phyloP scores from a whole-genome alignment of 1,140 invertebrate genomes.

The Drosophila rufa region DNA sequence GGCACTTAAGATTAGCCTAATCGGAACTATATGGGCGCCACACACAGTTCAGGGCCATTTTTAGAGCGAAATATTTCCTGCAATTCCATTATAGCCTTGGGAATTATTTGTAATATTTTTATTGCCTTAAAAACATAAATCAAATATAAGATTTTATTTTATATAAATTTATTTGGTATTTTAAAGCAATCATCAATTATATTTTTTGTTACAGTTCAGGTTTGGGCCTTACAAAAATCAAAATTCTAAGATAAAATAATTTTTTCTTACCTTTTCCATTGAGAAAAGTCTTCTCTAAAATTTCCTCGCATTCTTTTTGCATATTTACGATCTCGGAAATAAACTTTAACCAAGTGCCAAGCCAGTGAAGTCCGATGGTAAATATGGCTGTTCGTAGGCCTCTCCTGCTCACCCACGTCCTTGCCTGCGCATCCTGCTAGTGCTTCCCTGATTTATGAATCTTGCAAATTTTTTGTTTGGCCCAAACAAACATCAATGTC shows the following conservation, averaged over 20 bases:
- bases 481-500: conserved; percentile 33
- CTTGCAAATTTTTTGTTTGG: conserved; percentile 37
- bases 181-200: no score
- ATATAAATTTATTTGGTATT: no score
- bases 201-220: no score
- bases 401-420: not conserved
- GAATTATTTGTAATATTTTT: no score
- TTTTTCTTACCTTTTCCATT: not conserved
- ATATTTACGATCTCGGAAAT: conserved; percentile 24
- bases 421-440: conserved; percentile 10
- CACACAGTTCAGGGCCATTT: conserved; percentile 2
- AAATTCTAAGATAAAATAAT: not conserved
- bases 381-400: not conserved
- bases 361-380: not conserved
- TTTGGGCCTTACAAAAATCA: no score
- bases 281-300: not conserved
- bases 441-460: conserved; percentile 37
- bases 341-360: conserved; percentile 8
- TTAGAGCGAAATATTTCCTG: not conserved
- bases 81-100: no score
- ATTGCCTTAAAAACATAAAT: not conserved
- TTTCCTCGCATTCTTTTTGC: not conserved
- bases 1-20: conserved; percentile 11
- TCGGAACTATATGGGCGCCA: conserved; percentile 1
- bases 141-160: no score